Conservation (phyloP, 2,113 vertebrate genomes). For the Aleadryas rufinucha region DNA sequence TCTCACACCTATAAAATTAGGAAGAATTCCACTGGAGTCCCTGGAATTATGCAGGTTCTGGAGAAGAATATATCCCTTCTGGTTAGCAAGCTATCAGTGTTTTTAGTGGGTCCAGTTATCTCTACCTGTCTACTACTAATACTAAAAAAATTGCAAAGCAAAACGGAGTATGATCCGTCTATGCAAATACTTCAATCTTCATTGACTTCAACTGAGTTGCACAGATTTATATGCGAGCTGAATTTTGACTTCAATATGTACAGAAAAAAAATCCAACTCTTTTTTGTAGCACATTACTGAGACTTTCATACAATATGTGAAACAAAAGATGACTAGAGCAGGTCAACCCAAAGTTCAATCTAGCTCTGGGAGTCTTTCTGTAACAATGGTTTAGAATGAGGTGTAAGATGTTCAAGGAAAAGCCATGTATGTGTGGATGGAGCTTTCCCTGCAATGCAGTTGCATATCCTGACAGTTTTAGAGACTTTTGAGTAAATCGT, state of each 20-base stretch:
- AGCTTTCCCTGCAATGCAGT: neutral
- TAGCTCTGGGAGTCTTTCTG: neutral
- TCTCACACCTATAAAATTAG: slow-evolving; percentile 27
- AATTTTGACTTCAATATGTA: neutral
- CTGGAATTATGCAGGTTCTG: neutral
- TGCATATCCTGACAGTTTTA: neutral
- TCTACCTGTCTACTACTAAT: neutral
- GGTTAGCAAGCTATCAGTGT: neutral
- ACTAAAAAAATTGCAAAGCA: neutral
- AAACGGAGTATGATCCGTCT: neutral
- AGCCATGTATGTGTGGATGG: fast-evolving
- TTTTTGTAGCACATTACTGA: neutral
- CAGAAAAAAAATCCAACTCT: neutral
- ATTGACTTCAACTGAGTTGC: neutral
- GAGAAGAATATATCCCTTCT: neutral
- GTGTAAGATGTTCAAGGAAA: neutral
- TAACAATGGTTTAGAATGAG: neutral
- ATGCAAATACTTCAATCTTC: neutral
- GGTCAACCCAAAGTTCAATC: neutral
- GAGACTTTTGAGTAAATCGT: neutral
- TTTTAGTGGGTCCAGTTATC: neutral
- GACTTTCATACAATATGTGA: neutral
- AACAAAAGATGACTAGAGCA: neutral
- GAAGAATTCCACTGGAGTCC: neutral
- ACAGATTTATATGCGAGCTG: neutral